phyloP scores from a whole-genome alignment of 2,888 invertebrate species.

The Microchrysa polita region DNA sequence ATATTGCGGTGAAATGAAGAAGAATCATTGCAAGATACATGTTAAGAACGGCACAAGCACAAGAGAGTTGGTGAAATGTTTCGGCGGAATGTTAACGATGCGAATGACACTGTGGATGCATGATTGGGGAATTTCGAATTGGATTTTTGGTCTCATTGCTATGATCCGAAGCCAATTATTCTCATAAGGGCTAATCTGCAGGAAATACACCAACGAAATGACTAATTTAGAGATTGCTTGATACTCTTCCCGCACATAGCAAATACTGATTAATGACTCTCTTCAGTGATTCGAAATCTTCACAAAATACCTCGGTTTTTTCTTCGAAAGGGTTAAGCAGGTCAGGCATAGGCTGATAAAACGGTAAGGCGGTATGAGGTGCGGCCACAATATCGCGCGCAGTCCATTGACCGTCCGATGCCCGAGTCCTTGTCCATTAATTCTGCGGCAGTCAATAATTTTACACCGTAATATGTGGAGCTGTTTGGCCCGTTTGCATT shows the following conservation, averaged over 20 bases:
- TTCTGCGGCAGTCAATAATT: slow-evolving; percentile 49
- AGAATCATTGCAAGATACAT: too few relatives aligned
- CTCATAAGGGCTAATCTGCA: too few relatives aligned
- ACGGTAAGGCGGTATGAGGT: slow-evolving; percentile 27
- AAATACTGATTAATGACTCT: not conserved
- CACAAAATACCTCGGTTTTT: not conserved
- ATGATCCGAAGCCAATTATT: too few relatives aligned
- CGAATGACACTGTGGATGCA: too few relatives aligned
- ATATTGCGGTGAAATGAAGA: too few relatives aligned
- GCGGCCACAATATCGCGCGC: slow-evolving; percentile 17
- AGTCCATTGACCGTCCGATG: slow-evolving; percentile 48
- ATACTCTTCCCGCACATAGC: too few relatives aligned
- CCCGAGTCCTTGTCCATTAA: slow-evolving; percentile 48
- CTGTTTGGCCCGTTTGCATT: slow-evolving; percentile 38
- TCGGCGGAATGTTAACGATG: too few relatives aligned
- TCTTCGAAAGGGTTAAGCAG: slow-evolving; percentile 21
- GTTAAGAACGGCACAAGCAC: too few relatives aligned
- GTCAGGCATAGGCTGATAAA: slow-evolving; percentile 13
- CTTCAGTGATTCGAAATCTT: not conserved
- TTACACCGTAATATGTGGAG: slow-evolving; percentile 28
- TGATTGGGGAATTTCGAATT: not conserved
- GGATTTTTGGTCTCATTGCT: too few relatives aligned
- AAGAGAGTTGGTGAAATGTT: too few relatives aligned
- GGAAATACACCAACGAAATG: too few relatives aligned
- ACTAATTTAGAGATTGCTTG: too few relatives aligned